Base-by-base conservation (phyloP, 2,113 vertebrate species). In the Epinephelus lanceolatus region DNA sequence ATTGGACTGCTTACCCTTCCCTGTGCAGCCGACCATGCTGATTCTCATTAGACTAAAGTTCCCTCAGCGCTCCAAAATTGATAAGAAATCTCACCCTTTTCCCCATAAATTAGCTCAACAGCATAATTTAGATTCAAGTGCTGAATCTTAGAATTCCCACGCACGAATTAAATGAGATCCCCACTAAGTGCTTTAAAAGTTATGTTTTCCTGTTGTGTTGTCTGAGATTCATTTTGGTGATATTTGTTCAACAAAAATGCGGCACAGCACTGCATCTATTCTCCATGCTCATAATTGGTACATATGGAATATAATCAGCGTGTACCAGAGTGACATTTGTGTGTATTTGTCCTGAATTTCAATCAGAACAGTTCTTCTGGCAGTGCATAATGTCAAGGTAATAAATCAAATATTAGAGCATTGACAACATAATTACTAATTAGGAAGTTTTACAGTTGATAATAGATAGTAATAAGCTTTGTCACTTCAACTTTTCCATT, bases 41-140 rank as follows among this genome's bases (percentile, higher is more conserved):
- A 52, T 80, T 83, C 76, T 86, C 78, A 88, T 89, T 89, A 74
- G 9, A 62, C 71, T 30, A 19, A 76, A 81, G n/a, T 21, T 60
- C 62, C 81, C 73, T 37, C 51, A 55, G 30, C 4, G 17, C 62
- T 59, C 11, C 7, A 23, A 63, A 57, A 47, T 69, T 84, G 63
- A 78, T 79, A 60, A 49, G 77, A 78, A 65, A 47, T 60, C 67
- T 83, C 12, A 52, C 42, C 17, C 76, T 51, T 73, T 53, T 60
- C 53, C 12, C 45, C 19, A 71, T 67, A 75, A 89, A 91, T 86
- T 63, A 76, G 30, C 80, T 73, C 40, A 67, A 23, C 40, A 27
- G 62, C 12, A 51, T 71, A 53, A 88, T 76, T 89, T 60, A 56
- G 63, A 80, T 15, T 67, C 62, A 88, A 78, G 61, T 61, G 66